Conservation (phyloP, 1,140 invertebrate genomes). For the Paraescarpia echinospica region DNA sequence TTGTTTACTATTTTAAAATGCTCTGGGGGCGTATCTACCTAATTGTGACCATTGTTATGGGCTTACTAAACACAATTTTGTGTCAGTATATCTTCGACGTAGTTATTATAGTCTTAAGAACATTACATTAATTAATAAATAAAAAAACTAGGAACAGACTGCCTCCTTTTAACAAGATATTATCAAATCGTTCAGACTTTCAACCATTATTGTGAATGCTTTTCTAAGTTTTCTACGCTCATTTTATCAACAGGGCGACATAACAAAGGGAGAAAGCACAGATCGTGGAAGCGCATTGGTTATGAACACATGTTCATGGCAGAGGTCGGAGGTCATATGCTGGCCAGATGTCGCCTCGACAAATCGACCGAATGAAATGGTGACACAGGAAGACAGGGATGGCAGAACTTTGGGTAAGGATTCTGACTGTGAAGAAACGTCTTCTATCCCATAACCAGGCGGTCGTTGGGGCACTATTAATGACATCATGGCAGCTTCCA, state of each 20-base stretch:
- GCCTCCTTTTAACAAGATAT: neutral
- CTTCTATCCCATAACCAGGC: neutral
- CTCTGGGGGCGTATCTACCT: no score
- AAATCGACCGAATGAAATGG: neutral
- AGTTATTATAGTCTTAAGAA: no score
- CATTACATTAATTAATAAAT: no score
- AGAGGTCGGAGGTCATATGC: slow-evolving; percentile 12
- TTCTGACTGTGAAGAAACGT: no score
- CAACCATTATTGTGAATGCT: neutral
- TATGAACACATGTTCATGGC: slow-evolving; percentile 11
- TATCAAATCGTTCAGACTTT: neutral
- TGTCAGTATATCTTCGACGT: no score
- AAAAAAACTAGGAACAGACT: no score
- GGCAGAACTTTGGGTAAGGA: slow-evolving; percentile 39
- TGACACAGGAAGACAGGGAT: slow-evolving; percentile 30
- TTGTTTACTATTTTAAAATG: no score
- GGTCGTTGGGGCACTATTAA: no score
- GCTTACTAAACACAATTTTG: no score
- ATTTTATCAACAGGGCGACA: neutral
- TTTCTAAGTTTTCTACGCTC: neutral
- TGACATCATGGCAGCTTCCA: no score
- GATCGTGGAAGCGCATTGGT: neutral
- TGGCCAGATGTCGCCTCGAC: neutral
- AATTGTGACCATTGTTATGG: no score
- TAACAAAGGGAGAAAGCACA: neutral